Evolutionary conservation across 2,113 vertebrate genomes (phyloP).

Genomic region (Cyrtonyx montezumae): DNA sequence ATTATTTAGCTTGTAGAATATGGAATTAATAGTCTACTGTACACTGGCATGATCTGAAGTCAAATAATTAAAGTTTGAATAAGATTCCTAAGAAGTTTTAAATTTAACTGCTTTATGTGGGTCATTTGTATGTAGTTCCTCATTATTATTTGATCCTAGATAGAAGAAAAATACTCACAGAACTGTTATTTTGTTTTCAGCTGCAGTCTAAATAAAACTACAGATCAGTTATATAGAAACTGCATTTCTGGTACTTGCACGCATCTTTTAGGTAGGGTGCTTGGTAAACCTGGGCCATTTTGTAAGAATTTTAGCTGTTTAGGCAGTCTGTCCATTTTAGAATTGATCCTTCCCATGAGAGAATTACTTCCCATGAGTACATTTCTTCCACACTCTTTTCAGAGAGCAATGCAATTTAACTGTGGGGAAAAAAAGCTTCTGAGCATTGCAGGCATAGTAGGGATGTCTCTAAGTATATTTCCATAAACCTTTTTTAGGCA

Average conservation of each 20-base stretch:
- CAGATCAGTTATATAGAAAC: background rate
- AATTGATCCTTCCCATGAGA: background rate
- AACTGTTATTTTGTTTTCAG: background rate
- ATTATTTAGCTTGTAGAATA: background rate
- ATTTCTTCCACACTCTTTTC: background rate
- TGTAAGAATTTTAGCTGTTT: background rate
- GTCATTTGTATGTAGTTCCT: background rate
- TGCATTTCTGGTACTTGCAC: background rate
- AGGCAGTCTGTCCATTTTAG: background rate
- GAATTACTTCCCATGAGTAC: background rate
- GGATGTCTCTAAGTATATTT: background rate
- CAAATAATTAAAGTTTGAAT: background rate
- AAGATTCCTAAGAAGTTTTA: background rate
- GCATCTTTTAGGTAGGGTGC: background rate
- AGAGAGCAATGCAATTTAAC: background rate
- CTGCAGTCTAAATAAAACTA: background rate
- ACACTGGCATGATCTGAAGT: no score
- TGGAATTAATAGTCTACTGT: background rate
- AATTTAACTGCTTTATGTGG: background rate
- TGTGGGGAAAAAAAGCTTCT: background rate
- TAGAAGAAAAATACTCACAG: background rate
- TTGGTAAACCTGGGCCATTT: background rate
- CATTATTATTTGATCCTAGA: background rate
- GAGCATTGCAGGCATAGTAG: background rate
- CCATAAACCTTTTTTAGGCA: background rate